phyloP scores from a whole-genome alignment of 2,113 vertebrate species.

The Calyptomena viridis region DNA sequence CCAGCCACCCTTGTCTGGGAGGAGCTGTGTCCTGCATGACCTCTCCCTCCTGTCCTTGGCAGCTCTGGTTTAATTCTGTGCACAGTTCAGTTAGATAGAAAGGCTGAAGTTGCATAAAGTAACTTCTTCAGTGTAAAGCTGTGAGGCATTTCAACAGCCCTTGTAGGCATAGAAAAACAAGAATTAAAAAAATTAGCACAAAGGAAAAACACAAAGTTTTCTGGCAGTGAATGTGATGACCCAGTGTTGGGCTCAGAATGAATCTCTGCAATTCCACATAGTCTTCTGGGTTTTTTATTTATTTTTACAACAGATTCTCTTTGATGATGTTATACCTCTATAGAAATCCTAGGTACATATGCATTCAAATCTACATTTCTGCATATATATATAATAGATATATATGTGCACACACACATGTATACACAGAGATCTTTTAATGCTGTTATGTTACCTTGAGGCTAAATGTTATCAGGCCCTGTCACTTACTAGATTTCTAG shows the following conservation, averaged over 20 bases:
- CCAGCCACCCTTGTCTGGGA: not conserved
- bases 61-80: not conserved
- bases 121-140: not conserved
- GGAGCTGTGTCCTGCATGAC: not conserved
- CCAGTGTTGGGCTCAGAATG: not conserved
- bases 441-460: not conserved
- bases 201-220: not conserved
- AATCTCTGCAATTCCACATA: not conserved
- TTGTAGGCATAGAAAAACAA: not conserved
- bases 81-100: not conserved
- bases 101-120: not conserved
- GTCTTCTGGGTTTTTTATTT: not conserved
- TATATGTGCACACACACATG: not conserved
- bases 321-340: not conserved
- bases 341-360: not conserved
- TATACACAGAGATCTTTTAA: not conserved
- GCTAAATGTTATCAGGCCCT: not conserved
- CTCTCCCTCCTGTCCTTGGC: not conserved
- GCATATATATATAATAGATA: not conserved
- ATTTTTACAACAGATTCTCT: not conserved
- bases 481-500: not conserved
- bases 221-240: not conserved
- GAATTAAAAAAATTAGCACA: not conserved
- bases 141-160: not conserved
- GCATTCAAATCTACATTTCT: not conserved